Conservation (phyloP, 2,888 invertebrate species). For the Lithophane semibrunnea region DNA sequence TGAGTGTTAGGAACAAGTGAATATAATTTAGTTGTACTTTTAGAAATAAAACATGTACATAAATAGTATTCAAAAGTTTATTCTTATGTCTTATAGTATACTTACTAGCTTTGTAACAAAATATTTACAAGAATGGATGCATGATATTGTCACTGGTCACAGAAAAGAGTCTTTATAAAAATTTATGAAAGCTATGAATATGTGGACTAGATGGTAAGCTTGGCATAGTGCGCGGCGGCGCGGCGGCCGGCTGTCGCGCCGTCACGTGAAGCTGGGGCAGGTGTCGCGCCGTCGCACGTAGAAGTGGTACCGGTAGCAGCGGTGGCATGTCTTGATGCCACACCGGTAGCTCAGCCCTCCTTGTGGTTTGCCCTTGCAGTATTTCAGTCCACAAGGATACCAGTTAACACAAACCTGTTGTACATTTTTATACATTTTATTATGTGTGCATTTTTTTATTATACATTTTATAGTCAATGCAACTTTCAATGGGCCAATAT, state of each 20-base stretch:
- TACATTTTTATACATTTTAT: background rate
- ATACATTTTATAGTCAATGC: no score
- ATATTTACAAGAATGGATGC: slow-evolving; percentile 77
- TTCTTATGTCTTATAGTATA: slow-evolving; percentile 63
- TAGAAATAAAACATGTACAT: slow-evolving; percentile 64
- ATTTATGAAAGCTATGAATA: slow-evolving; percentile 54
- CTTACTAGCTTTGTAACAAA: slow-evolving; percentile 70
- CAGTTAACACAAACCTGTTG: slow-evolving; percentile 94
- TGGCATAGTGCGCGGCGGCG: slow-evolving; percentile 63
- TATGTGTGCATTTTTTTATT: no score
- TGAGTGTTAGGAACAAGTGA: slow-evolving; percentile 4
- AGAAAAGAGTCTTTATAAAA: slow-evolving; percentile 62
- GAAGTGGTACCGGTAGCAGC: slow-evolving; percentile 96
- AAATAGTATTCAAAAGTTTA: slow-evolving; percentile 68
- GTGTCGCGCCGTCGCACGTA: slow-evolving; percentile 95
- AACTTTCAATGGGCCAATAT: background rate
- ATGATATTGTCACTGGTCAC: slow-evolving; percentile 70
- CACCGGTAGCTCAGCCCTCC: slow-evolving; percentile 95
- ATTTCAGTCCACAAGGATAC: slow-evolving; percentile 99
- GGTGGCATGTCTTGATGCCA: slow-evolving; percentile 98
- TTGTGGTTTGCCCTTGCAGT: slow-evolving; percentile 96
- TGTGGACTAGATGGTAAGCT: slow-evolving; percentile 54
- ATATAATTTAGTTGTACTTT: slow-evolving; percentile 24
- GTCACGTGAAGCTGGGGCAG: slow-evolving; percentile 84
- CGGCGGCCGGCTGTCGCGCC: slow-evolving; percentile 67